Conservation (phyloP, 2,113 vertebrate genomes). For the Clinocottus analis region DNA sequence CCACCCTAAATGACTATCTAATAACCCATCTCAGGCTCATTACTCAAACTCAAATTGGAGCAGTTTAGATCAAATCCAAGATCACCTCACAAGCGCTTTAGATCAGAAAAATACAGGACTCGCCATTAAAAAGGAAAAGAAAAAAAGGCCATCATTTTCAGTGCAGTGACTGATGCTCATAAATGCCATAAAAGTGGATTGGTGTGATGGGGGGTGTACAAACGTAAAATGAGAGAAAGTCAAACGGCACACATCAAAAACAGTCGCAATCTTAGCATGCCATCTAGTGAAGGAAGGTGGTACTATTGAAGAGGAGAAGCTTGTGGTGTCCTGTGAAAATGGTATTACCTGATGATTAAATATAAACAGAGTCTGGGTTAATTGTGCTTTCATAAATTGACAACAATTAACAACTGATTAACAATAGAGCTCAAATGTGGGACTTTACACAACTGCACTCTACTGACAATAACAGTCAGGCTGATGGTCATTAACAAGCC, state of each 20-base stretch:
- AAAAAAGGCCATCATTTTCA: constrained; percentile 47
- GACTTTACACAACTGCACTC: constrained; percentile 1
- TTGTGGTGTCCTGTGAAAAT: not conserved
- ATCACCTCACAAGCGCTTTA: constrained; percentile 38
- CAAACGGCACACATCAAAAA: not conserved
- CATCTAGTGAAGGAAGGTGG: constrained; percentile 73
- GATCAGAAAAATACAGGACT: constrained; percentile 44
- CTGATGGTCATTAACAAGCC: constrained; percentile 38
- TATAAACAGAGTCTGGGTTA: not conserved
- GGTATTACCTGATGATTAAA: constrained; percentile 14
- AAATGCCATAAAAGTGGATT: constrained; percentile 55
- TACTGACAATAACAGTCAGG: constrained; percentile 18
- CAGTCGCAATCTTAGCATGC: constrained; percentile 56
- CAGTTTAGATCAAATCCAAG: constrained; percentile 56
- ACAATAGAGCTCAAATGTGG: not conserved
- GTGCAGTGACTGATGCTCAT: constrained; percentile 46
- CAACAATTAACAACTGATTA: constrained; percentile 20
- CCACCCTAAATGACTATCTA: constrained; percentile 62
- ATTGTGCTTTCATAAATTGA: constrained; percentile 3
- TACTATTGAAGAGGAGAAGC: not conserved
- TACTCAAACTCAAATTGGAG: constrained; percentile 60
- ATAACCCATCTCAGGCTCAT: constrained; percentile 69
- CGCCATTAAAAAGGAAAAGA: constrained; percentile 28
- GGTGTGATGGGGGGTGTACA: constrained; percentile 24
- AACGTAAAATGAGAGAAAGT: not conserved